A percentile compares a stretch with the other conserved stretches of the same genome.
Evolutionary conservation across 2,888 invertebrate genomes (phyloP).

Genomic region (Drosophila maculinotata): DNA sequence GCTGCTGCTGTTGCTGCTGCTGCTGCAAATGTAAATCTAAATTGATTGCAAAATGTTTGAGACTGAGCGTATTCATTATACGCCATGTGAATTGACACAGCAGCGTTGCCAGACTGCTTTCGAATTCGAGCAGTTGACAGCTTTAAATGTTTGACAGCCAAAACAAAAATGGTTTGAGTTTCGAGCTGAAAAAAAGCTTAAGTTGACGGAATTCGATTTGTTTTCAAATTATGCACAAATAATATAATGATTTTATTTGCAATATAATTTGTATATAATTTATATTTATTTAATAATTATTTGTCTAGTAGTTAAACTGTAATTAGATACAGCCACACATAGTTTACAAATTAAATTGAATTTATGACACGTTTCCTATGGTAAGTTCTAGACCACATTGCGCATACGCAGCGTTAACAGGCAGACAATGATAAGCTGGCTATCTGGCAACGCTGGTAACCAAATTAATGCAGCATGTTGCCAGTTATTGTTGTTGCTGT

Average conservation of each 20-base stretch:
- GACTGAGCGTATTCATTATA: slow-evolving; percentile 56
- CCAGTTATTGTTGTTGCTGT: slow-evolving; percentile 35
- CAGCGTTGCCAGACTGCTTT: slow-evolving; percentile 56
- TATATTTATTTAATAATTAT: too few relatives aligned
- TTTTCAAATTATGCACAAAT: too few relatives aligned
- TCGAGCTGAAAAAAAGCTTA: too few relatives aligned
- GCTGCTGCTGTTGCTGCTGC: not conserved
- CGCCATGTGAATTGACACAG: slow-evolving; percentile 41
- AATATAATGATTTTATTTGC: too few relatives aligned
- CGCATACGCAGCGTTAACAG: slow-evolving; percentile 53
- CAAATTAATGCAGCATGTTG: slow-evolving; percentile 50
- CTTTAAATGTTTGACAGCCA: not conserved
- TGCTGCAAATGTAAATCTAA: slow-evolving; percentile 75
- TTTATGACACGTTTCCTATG: not conserved
- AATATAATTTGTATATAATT: too few relatives aligned
- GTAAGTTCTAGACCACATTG: not conserved
- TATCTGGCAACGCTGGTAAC: slow-evolving; percentile 64
- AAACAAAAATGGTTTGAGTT: too few relatives aligned
- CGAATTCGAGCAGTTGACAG: not conserved
- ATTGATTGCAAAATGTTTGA: slow-evolving; percentile 76
- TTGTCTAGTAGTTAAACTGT: too few relatives aligned
- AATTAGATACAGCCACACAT: too few relatives aligned
- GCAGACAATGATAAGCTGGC: not conserved
- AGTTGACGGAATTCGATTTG: too few relatives aligned
- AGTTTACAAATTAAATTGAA: not conserved